Evolutionary conservation across 2,888 invertebrate species (phyloP).

Genomic region (Xanthorhoe spadicearia): DNA sequence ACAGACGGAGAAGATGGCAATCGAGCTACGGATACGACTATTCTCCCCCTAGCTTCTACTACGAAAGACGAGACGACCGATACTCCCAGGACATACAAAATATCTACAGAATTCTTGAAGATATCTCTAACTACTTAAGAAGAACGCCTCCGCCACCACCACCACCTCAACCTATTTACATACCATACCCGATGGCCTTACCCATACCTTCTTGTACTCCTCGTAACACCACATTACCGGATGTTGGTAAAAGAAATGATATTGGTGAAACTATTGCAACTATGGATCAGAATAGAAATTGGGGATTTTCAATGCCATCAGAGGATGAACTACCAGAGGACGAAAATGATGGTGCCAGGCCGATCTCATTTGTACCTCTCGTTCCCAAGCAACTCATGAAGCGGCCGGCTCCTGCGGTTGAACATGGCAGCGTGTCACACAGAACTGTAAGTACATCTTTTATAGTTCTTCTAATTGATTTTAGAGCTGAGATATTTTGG

Average conservation of each 20-base stretch:
- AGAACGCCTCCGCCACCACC: constrained; percentile 55
- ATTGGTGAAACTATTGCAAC: no score
- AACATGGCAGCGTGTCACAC: constrained; percentile 50
- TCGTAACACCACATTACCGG: constrained; percentile 11
- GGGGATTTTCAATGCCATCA: constrained; percentile 57
- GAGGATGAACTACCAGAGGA: constrained; percentile 51
- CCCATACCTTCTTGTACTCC: constrained; percentile 54
- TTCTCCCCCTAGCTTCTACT: constrained; percentile 53
- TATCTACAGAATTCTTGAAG: constrained; percentile 65
- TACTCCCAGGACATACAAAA: constrained; percentile 61
- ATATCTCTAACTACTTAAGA: constrained; percentile 59
- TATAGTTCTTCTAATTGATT: constrained; percentile 8
- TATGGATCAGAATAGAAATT: constrained; percentile 57
- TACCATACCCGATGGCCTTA: constrained; percentile 67
- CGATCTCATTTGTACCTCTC: constrained; percentile 64
- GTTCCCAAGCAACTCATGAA: constrained; percentile 46
- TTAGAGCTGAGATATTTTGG: no score
- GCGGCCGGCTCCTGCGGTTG: constrained; percentile 53
- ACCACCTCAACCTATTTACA: constrained; percentile 68
- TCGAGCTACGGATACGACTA: constrained; percentile 64
- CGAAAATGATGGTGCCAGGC: constrained; percentile 59
- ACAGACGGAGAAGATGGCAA: constrained; percentile 64
- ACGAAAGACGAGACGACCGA: constrained; percentile 61
- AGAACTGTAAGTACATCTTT: constrained; percentile 46
- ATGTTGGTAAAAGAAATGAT: neutral